Base-by-base conservation (phyloP, 2,113 vertebrate species). In the Tetrax tetrax region DNA sequence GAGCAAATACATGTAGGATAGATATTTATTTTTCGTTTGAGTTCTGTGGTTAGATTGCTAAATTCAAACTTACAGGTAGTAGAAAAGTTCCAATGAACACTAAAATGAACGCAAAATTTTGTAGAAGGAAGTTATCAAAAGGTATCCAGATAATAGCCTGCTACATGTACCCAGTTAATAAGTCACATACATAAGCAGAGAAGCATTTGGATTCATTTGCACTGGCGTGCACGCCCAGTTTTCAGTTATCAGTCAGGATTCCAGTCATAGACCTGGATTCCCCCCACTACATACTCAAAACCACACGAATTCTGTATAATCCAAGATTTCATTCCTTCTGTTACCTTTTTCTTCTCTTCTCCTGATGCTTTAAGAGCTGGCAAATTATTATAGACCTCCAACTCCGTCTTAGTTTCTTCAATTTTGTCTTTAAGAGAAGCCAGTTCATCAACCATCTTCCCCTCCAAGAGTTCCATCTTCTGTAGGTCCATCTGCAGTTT, bases 391-490 rank as follows among this genome's bases (percentile, higher is more conserved):
- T 99, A 99, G 38, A 98, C 98, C 48, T 97, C 96, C 87, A 99
- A 95, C 72, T 98, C 99, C 6, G 87, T 53, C 64, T 97, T 98
- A 96, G 99, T 99, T 89, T 98, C 97, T 87, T 98, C 97, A 65
- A 99, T 98, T 64, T 98, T 98, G 82, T 98, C 98, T 97, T 98
- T 98, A 84, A 99, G 98, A 91, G 96, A 98, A 87, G 97, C 93
- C 31, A 99, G 98, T 92, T 99, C 99, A 29, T 98, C 96, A 12
- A 88, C 94, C 97, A 99, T 99, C 97, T 99, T 99, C 89, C 98
- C 98, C 91, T 99, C 99, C 88, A 99, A 94, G 83, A 99, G 98
- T 72, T 99, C 99, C 95, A 99, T 99, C 96, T 99, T 99, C 97
- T 99, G 98, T 56, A 99, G 98, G 96, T 99, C 99, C 97, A 99